Evolutionary conservation across 2,113 vertebrate species (phyloP).

Genomic region (Ivindomyrus marchei): DNA sequence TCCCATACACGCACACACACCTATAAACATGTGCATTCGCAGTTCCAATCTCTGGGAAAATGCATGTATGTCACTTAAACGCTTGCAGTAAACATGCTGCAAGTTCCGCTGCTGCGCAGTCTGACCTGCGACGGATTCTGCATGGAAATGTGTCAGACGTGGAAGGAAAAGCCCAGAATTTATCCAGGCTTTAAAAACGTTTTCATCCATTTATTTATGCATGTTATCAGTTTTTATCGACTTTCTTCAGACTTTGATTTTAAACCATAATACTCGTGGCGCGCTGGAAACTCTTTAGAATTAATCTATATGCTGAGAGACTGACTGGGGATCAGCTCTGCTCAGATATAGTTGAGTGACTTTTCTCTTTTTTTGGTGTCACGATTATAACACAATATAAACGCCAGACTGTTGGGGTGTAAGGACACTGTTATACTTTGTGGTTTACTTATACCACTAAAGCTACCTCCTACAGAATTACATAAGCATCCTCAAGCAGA

Average conservation of each 20-base stretch:
- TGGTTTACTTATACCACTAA: constrained; percentile 16
- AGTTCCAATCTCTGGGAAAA: not conserved
- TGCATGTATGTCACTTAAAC: not conserved
- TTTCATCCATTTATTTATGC: not conserved
- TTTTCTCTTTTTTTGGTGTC: not conserved
- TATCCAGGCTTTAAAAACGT: not conserved
- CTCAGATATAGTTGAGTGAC: not conserved
- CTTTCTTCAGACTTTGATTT: not conserved
- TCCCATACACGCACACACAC: not conserved
- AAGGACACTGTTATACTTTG: constrained; percentile 19
- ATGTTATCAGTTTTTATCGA: not conserved
- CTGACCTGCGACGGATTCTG: not conserved
- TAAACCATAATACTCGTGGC: not conserved
- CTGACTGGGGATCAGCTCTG: not conserved
- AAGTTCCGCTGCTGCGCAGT: not conserved
- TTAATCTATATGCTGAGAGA: not conserved
- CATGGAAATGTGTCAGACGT: not conserved
- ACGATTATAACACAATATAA: not conserved
- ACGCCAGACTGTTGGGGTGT: constrained; percentile 1
- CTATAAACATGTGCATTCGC: not conserved
- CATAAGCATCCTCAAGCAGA: constrained; percentile 29
- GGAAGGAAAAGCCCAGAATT: not conserved
- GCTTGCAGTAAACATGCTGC: not conserved
- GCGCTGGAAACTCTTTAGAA: not conserved
- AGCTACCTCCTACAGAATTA: constrained; percentile 27